Base-by-base conservation (phyloP, 1,140 invertebrate genomes). In the Potamilus streckersoni region DNA sequence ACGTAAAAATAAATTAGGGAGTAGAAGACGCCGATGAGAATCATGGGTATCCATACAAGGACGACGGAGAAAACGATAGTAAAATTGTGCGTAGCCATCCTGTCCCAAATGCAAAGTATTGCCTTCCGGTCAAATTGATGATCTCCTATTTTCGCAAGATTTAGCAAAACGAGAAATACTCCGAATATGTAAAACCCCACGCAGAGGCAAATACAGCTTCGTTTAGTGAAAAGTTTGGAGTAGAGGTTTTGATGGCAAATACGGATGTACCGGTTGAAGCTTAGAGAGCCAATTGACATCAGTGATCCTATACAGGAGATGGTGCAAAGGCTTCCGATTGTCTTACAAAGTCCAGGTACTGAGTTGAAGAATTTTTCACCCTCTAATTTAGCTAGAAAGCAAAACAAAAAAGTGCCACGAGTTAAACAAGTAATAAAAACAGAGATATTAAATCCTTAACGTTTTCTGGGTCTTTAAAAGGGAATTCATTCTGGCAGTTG, bases 91-190 rank as follows among this genome's bases (percentile, higher is more conserved):
- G 79, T 85, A 14, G 82, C 86, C 81, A 87, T 83, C 58, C 86
- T 69, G 71, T 87, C 82, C 82, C 83, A 85, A 56, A 85, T 81
- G 69, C 86, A 87, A 49, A 81, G 82, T 23, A 84, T 38, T 58
- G 81, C 86, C 67, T 87, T 87, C 57, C 71, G 56, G 75, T 87
- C 85, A 66, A 84, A 87, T 17, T 74, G 69, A 64, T 85, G 85
- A 58, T 82, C 80, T 14, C 85, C 86, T 31, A 85, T 83, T 20
- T 76, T 77, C 0, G 80, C 71, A 15, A 79, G 70, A 67, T 87
- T 86, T 1, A 84, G 67, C 11, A 82, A 14, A 5, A 82, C 78
- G 3, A 85, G 67, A n/a, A 74, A 68, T 13, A 78, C 23, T 6
- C 80, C 84, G 17, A 85, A 62, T 17, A 70, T 31, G 63, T 81